These are phyloP conservation scores for Alcis repandata DNA, from an alignment of 2,888 invertebrate genomes.

Conservation along the genomic window DNA sequence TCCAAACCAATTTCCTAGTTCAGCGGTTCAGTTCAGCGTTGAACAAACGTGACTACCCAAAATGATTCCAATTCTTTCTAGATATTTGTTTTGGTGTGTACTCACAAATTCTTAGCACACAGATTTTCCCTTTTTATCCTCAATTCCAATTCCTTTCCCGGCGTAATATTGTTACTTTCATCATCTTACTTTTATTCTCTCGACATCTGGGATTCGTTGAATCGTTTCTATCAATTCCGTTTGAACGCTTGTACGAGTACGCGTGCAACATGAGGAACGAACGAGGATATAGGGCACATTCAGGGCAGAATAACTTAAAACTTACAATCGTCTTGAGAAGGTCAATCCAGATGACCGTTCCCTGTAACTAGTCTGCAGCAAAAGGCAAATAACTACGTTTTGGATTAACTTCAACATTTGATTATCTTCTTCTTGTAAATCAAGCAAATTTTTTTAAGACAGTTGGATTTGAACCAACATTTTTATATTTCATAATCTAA, in stretches of 20 bases:
- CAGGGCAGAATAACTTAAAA: conserved; percentile 20
- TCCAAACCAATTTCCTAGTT: not conserved
- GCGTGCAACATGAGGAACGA: conserved; percentile 27
- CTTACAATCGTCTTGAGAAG: conserved; percentile 9
- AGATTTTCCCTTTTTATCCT: conserved; percentile 41
- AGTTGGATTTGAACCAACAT: no score
- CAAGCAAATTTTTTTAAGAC: no score
- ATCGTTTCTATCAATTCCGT: conserved; percentile 48
- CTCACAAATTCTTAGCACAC: conserved; percentile 31
- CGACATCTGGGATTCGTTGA: conserved; percentile 48
- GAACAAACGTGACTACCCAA: conserved; percentile 20
- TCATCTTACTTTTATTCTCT: conserved; percentile 47
- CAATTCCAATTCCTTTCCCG: conserved; percentile 46
- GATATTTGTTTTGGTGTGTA: conserved; percentile 28
- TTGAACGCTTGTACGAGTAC: conserved; percentile 42
- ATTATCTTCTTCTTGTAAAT: no score
- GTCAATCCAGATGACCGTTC: not conserved
- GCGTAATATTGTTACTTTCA: conserved; percentile 50
- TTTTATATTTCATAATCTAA: no score
- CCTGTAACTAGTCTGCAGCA: no score
- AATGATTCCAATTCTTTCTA: conserved; percentile 16
- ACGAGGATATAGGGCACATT: conserved; percentile 22
- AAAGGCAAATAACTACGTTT: no score
- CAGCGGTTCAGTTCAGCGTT: not conserved
- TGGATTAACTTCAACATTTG: no score